These are phyloP conservation scores for Megaceryle alcyon DNA, from an alignment of 2,797 vertebrate genomes.

Conservation along the genomic window DNA sequence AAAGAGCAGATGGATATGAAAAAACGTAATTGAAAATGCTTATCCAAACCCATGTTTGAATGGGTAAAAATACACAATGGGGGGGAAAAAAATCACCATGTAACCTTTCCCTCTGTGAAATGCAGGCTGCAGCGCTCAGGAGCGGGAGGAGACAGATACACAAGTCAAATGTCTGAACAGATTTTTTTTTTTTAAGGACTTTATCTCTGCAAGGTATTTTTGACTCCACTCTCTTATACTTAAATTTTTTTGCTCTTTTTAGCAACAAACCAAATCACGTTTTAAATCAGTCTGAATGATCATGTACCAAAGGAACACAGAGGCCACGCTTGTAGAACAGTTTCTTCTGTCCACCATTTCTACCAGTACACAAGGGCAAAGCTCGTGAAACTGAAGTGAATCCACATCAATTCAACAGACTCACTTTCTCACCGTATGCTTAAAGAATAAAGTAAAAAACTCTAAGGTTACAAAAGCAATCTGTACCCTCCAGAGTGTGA, in stretches of 20 bases:
- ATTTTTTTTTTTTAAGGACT: not conserved
- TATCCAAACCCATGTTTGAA: not conserved
- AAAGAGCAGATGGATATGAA: not conserved
- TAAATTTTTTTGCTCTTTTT: not conserved
- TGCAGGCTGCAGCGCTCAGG: not conserved
- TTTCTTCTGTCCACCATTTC: not conserved
- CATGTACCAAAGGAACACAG: fast-evolving
- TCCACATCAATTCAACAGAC: not conserved
- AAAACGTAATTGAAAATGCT: not conserved
- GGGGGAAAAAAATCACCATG: not conserved
- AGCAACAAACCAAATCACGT: not conserved
- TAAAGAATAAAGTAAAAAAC: not conserved
- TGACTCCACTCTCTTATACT: not conserved
- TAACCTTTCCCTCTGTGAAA: not conserved
- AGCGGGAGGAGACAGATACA: not conserved
- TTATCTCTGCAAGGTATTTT: not conserved
- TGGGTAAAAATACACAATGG: not conserved
- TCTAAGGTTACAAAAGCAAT: not conserved
- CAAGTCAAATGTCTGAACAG: not conserved
- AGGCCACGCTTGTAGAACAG: not conserved
- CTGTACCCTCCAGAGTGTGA: not conserved
- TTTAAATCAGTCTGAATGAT: not conserved
- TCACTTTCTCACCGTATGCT: not conserved
- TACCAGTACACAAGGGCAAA: not conserved
- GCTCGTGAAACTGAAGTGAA: not conserved